Base-by-base conservation (phyloP, 2,797 vertebrate species). In the Enteromius fasciolatus region DNA sequence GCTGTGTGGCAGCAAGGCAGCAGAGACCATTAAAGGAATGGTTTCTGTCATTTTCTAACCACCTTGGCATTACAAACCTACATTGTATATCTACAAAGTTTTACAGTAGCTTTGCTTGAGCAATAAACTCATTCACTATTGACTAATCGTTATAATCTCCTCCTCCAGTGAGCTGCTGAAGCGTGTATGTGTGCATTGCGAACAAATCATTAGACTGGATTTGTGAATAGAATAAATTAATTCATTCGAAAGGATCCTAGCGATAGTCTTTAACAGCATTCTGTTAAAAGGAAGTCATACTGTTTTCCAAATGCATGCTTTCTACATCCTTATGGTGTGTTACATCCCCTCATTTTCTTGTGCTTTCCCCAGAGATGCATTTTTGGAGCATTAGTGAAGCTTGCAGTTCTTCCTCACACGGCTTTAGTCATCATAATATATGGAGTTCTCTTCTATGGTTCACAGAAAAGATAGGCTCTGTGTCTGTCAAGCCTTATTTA, bases 1-100 rank as follows among this genome's bases (percentile, higher is more conserved):
- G 44, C 89, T 87, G 83, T 78, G 81, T 70, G 73, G 39, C 41
- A 69, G 54, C 20, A 28, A 57, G 50, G n/a, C 78, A 80, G 36
- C 23, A n/a, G 23, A 17, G 64, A 72, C 41, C 0, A 20, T 57
- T 74, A 39, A 54, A 54, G 20, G 20, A 74, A 39, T 20, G 1
- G 20, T 36, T 74, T 2, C 8, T 17, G 23, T 5, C 6, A 69
- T 44, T 28, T 48, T 28, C 39, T 70, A 15, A 46, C 23, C 44
- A 31, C 17, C 17, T 39, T 15, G 25, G 25, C 12, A 15, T 63
- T 63, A 15, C 23, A 61, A 15, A 17, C 57, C 57, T 59, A 23
- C 52, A 11, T 61, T 61, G 6, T 15, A 28, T 28, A 28, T 61
- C 12, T 61, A 28, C 5, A 25, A 28, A 61, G 5, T 61, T 28